Evolutionary conservation across 2,113 vertebrate genomes (phyloP).

Genomic region (Chascanopsetta lugubris): DNA sequence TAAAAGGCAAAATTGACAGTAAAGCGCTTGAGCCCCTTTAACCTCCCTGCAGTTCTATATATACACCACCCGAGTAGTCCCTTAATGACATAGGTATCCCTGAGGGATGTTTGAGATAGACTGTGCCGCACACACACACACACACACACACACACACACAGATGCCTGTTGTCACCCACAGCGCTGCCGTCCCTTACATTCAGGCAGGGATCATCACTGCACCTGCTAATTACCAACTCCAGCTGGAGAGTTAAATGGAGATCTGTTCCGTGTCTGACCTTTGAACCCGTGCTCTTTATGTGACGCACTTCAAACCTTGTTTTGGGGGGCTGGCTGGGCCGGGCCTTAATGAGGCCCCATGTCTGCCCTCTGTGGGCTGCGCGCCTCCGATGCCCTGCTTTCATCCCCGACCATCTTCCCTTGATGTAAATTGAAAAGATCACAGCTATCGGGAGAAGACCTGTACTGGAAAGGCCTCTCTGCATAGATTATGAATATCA

Average conservation of each 20-base stretch:
- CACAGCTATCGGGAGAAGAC: constrained; percentile 94
- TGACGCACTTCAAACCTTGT: constrained; percentile 83
- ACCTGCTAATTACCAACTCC: constrained; percentile 87
- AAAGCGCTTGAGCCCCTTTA: too few relatives aligned
- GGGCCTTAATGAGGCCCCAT: constrained; percentile 85
- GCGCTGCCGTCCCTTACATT: constrained; percentile 70
- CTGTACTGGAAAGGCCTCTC: constrained; percentile 91
- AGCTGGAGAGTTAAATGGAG: constrained; percentile 87
- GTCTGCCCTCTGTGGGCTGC: constrained; percentile 86
- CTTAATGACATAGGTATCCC: neutral
- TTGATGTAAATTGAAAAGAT: constrained; percentile 96
- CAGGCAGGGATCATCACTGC: constrained; percentile 75
- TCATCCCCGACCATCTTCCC: constrained; percentile 87
- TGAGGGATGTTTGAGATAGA: constrained; percentile 16
- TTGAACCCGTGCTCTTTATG: constrained; percentile 85
- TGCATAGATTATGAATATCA: constrained; percentile 97
- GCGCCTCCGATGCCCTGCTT: constrained; percentile 85
- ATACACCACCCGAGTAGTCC: neutral
- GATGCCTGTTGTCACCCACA: constrained; percentile 59
- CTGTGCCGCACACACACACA: neutral
- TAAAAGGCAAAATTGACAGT: too few relatives aligned
- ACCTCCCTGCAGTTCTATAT: too few relatives aligned
- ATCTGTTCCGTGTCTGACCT: constrained; percentile 84
- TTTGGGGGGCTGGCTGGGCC: constrained; percentile 75
- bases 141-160: constrained; percentile 30